A percentile compares a stretch with the other conserved stretches of the same genome.
These are phyloP conservation scores for Danio aesculapii DNA, from an alignment of 2,797 vertebrate species.

Conservation along the genomic window DNA sequence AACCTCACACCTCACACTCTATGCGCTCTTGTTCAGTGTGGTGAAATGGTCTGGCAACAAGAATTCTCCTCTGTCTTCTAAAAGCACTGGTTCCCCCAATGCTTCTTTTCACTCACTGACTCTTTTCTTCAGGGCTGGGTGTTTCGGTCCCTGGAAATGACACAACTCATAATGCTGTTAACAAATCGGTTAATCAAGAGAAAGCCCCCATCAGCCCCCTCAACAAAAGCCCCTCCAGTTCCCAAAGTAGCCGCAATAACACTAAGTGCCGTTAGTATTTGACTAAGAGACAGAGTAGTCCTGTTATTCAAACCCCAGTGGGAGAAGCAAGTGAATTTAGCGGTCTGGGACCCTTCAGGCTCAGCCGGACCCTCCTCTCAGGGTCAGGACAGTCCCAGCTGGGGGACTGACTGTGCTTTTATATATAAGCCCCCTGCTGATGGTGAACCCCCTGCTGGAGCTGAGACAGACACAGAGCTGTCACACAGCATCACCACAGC, in stretches of 20 bases:
- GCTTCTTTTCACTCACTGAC: conserved; percentile 16
- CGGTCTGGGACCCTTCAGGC: conserved; percentile 32
- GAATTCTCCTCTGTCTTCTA: conserved; percentile 28
- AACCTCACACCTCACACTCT: conserved; percentile 9
- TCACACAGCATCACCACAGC: conserved; percentile 47
- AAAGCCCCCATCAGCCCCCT: conserved; percentile 15
- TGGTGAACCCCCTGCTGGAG: conserved; percentile 3
- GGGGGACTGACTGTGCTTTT: conserved; percentile 22
- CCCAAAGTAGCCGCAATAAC: conserved; percentile 45
- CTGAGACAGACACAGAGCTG: conserved; percentile 49
- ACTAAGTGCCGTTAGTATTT: conserved; percentile 47
- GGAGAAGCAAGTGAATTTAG: conserved; percentile 40
- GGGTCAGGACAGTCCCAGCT: conserved; percentile 49
- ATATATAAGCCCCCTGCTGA: conserved; percentile 43
- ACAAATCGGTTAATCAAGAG: conserved; percentile 34
- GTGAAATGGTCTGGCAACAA: conserved; percentile 15
- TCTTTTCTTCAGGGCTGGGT: neutral
- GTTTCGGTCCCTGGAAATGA: conserved; percentile 26
- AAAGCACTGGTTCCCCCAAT: conserved; percentile 6
- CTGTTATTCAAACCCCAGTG: conserved; percentile 43
- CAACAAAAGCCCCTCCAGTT: conserved; percentile 36
- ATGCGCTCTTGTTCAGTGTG: neutral
- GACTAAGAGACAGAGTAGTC: conserved; percentile 29
- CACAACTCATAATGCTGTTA: conserved; percentile 38
- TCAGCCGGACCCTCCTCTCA: conserved; percentile 10